Base-by-base conservation (phyloP, 2,797 vertebrate species). In the Rhinoraja longicauda region DNA sequence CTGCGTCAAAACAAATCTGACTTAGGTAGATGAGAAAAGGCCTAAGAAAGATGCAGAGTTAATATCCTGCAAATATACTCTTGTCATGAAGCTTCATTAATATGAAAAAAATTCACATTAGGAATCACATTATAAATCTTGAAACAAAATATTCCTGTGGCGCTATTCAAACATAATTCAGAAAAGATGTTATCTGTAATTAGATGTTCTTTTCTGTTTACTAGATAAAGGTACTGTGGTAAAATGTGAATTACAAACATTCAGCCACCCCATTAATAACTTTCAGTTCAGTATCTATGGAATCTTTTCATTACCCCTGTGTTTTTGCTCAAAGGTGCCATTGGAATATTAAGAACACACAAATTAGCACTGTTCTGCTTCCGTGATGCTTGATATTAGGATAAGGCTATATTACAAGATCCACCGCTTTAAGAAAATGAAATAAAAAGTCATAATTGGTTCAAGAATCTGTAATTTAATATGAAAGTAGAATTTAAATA, bases 151-250 rank as follows among this genome's bases (percentile, higher is more conserved):
- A 75, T 97, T 96, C 96, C 95, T 96, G 96, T 96, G 96, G 96
- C 95, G 96, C 94, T 96, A 93, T 95, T 95, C 95, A 96, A 96
- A 96, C 96, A 96, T 96, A 95, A 95, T 95, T 93, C 94, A n/a
- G 96, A 97, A 96, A 96, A 96, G 96, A 97, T 97, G 96, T 96
- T 96, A 96, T 96, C 96, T 95, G 96, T 97, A 97, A 97, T 97
- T 96, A 96, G 95, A 95, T 94, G 93, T 96, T 96, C 95, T 96
- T 95, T 96, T 97, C 96, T 96, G 96, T 96, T 88, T 96, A 94
- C 94, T 94, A 96, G 96, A 96, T 96, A 96, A 96, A 95, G 94
- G 94, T 96, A 95, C 96, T 96, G 96, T 95, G 95, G 94, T 96
- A 95, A 96, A 97, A 96, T 96, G 94, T 96, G 95, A 95, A 95